These are phyloP conservation scores for Ophthalmolycus amberensis DNA, from an alignment of 2,113 vertebrate species.

Conservation along the genomic window DNA sequence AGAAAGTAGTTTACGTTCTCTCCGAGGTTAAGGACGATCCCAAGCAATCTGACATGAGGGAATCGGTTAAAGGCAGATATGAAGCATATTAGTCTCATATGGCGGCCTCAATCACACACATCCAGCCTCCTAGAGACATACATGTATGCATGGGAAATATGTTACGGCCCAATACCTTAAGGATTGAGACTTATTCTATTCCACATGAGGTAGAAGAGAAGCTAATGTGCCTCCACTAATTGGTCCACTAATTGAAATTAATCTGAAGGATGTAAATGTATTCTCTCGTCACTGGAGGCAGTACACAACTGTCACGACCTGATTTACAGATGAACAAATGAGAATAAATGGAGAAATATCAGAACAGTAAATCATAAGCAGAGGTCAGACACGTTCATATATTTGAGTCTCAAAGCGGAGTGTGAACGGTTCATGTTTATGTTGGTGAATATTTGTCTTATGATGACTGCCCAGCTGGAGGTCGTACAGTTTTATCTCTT, in stretches of 20 bases:
- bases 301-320: not conserved
- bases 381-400: slow-evolving; percentile 25
- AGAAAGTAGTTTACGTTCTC: slow-evolving; percentile 27
- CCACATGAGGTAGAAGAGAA: slow-evolving; percentile 36
- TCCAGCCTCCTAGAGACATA: slow-evolving; percentile 27
- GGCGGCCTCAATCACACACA: slow-evolving; percentile 22
- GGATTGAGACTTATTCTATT: slow-evolving; percentile 33
- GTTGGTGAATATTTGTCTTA: slow-evolving; percentile 35
- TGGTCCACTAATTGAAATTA: slow-evolving; percentile 8
- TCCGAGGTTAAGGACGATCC: slow-evolving; percentile 24
- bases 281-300: not conserved
- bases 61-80: slow-evolving; percentile 28
- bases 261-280: not conserved
- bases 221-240: slow-evolving; percentile 72
- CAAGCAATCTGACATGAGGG: slow-evolving; percentile 27
- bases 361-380: slow-evolving; percentile 14
- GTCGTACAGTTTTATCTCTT: slow-evolving; percentile 25
- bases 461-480: slow-evolving; percentile 45
- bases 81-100: slow-evolving; percentile 47
- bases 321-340: slow-evolving; percentile 20
- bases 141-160: slow-evolving; percentile 18
- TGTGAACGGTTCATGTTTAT: slow-evolving; percentile 43
- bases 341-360: not conserved
- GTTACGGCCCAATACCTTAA: slow-evolving; percentile 23
- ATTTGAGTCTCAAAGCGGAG: not conserved